Evolutionary conservation across 2,113 vertebrate genomes (phyloP).

Genomic region (Sminthopsis crassicaudata): DNA sequence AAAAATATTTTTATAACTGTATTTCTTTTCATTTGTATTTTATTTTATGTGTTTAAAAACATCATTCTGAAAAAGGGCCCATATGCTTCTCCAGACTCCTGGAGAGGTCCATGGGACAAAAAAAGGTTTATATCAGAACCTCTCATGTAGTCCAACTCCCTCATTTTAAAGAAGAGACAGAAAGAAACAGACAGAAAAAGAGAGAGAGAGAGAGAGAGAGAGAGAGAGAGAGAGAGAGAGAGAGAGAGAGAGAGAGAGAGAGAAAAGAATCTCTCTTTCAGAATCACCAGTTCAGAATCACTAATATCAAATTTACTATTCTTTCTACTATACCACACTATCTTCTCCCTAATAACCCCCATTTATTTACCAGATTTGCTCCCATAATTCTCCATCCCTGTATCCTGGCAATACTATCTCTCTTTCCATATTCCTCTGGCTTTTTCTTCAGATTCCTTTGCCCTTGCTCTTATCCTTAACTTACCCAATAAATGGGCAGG

Average conservation of each 20-base stretch:
- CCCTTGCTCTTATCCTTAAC: not conserved
- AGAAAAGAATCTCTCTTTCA: not conserved
- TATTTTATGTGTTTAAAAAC: not conserved
- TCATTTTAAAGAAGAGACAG: not conserved
- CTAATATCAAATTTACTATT: not conserved
- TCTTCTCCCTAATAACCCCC: not conserved
- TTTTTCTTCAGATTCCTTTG: not conserved
- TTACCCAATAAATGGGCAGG: slow-evolving; percentile 95
- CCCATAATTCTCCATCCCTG: not conserved
- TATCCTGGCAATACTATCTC: not conserved
- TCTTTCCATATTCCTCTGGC: not conserved
- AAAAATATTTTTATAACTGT: not conserved
- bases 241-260: too few species aligned
- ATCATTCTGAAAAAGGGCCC: not conserved
- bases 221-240: too few species aligned
- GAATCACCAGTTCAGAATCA: not conserved
- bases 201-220: too few species aligned
- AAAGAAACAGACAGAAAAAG: not conserved
- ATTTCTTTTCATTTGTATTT: not conserved
- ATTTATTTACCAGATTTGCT: not conserved
- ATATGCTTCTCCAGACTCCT: not conserved
- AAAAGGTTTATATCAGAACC: not conserved
- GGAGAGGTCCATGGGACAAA: not conserved
- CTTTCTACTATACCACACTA: not conserved
- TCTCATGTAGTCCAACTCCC: not conserved